Evolutionary conservation across 2,113 vertebrate genomes (phyloP), one percentile per base, ranked within the genome.

Genomic region (Abramis brama): DNA sequence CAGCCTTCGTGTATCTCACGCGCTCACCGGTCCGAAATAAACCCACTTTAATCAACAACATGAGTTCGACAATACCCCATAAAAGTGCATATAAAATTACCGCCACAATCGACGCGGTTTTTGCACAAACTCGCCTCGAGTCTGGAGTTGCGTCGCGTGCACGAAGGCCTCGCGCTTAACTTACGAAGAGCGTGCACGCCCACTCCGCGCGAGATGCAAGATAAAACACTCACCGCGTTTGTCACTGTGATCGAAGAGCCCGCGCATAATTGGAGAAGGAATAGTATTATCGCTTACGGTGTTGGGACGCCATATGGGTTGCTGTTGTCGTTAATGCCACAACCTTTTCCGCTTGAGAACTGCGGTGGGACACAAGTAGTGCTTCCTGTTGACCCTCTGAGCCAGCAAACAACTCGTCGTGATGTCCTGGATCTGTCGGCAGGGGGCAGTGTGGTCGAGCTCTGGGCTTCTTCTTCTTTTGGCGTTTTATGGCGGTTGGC

Each of bases 341-440:
- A 25, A 52, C 82, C 52, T 73, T 71, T 83, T 83, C 82, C 82
- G 82, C 66, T 73, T 70, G 33, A 17, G 50, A 57, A 43, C 66
- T 83, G 82, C 52, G 82, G 68, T 57, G 68, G 81, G 82, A 83
- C 82, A 83, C 81, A 74, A 71, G 82, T 57, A 83, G 47, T 83
- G 74, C 82, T 83, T 83, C 82, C 82, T 83, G 82, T 83, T 83
- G 82, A 83, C 82, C 82, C 66, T 59, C 64, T 57, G 62, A 83
- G 27, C 66, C 79, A 71, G 45, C 50, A 43, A 83, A 39, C 82
- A 59, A 39, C 30, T n/a, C 11, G 68, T 6, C 11, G 68, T 43
- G 23, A 59, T 2, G 33, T 12, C 21, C 12, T 10, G 1, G 0
- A 25, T 59, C 13, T 3, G 21, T 17, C 82, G 50, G 6, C 50